Conservation (phyloP, 2,888 invertebrate genomes). For the Argyra leucocephala region DNA sequence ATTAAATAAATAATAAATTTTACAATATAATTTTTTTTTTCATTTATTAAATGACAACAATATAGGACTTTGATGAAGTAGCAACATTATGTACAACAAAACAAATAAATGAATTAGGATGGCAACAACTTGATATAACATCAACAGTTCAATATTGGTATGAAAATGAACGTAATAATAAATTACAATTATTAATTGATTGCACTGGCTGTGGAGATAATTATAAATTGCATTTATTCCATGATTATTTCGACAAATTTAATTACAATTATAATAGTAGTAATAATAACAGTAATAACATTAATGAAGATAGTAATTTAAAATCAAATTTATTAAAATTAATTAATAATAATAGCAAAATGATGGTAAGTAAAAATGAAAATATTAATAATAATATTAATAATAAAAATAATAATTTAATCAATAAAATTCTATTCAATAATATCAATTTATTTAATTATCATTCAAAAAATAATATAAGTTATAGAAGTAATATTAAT, state of each 20-base stretch:
- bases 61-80: slow-evolving; percentile 52
- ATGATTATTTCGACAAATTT: slow-evolving; percentile 19
- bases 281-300: slow-evolving; percentile 14
- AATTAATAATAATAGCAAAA: slow-evolving; percentile 10
- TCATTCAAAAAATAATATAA: not conserved
- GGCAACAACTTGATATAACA: slow-evolving; percentile 81
- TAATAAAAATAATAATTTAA: not conserved
- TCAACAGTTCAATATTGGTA: slow-evolving; percentile 69
- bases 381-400: slow-evolving; percentile 12
- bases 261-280: slow-evolving; percentile 9
- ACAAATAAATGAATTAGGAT: slow-evolving; percentile 58
- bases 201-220: slow-evolving; percentile 71
- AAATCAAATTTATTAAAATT: slow-evolving; percentile 14
- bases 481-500: not conserved
- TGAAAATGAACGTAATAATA: slow-evolving; percentile 44
- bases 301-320: slow-evolving; percentile 4
- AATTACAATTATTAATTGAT: slow-evolving; percentile 70
- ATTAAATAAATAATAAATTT: too few species aligned
- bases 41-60: slow-evolving; percentile 20
- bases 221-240: slow-evolving; percentile 57
- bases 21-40: slow-evolving; percentile 18
- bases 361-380: slow-evolving; percentile 9
- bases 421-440: not conserved
- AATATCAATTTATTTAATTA: not conserved
- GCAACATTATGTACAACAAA: slow-evolving; percentile 50